These are phyloP conservation scores for Tolypeutes matacus DNA, from an alignment of 2,797 vertebrate species.

Conservation along the genomic window DNA sequence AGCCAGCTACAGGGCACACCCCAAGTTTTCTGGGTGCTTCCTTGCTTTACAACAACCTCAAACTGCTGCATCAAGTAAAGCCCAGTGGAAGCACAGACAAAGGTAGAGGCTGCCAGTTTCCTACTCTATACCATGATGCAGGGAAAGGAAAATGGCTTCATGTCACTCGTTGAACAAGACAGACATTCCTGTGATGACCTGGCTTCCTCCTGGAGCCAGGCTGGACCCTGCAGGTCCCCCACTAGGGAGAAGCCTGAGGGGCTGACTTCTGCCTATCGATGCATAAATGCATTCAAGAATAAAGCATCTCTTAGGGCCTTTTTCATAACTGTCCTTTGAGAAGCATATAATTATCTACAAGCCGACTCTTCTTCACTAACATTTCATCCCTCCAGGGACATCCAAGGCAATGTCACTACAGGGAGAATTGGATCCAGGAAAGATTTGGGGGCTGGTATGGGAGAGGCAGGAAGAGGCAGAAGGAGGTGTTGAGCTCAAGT, in stretches of 20 bases:
- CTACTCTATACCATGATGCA: background rate
- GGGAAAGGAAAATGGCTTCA: fast-evolving
- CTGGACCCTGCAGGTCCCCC: no score
- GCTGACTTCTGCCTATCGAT: background rate
- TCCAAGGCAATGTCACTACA: background rate
- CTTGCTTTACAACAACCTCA: fast-evolving
- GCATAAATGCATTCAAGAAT: background rate
- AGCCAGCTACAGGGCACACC: fast-evolving
- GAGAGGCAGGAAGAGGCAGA: background rate
- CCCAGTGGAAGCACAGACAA: background rate
- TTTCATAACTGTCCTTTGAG: background rate
- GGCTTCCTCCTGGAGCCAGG: fast-evolving
- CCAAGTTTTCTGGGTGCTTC: background rate
- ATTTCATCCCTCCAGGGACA: background rate
- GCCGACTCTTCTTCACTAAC: background rate
- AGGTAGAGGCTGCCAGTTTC: background rate
- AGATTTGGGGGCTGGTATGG: no score
- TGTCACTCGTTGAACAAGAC: background rate
- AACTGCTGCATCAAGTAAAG: background rate
- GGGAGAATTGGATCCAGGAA: background rate
- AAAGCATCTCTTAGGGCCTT: background rate
- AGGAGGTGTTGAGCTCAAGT: fast-evolving
- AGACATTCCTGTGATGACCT: fast-evolving
- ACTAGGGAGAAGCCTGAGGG: background rate
- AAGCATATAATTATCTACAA: background rate